phyloP scores from a whole-genome alignment of 2,797 vertebrate species.

The Sebastes variabilis region DNA sequence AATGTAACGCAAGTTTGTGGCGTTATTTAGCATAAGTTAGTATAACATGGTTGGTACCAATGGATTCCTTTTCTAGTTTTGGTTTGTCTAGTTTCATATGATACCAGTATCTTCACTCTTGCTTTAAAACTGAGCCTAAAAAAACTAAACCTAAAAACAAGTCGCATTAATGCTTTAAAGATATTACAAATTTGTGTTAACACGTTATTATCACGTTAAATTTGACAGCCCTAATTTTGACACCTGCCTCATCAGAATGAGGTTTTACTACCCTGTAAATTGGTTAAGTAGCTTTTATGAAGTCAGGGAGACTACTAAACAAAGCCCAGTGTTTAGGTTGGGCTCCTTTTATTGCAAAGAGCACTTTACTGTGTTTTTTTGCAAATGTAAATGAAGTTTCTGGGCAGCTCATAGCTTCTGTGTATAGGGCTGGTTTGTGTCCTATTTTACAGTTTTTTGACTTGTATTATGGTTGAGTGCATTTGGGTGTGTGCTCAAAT shows the following conservation, averaged over 20 bases:
- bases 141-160: too few relatives aligned
- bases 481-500: not conserved
- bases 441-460: slow-evolving; percentile 4
- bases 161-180: accelerated
- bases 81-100: too few relatives aligned
- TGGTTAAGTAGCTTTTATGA: slow-evolving; percentile 49
- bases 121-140: too few relatives aligned
- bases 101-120: too few relatives aligned
- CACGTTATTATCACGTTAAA: too few relatives aligned
- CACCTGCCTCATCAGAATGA: slow-evolving; percentile 16
- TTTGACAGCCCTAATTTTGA: slow-evolving; percentile 7
- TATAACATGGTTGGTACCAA: too few relatives aligned
- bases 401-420: slow-evolving; percentile 41
- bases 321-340: slow-evolving; percentile 55
- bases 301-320: slow-evolving; percentile 33
- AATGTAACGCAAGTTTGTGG: accelerated
- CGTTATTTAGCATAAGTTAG: too few relatives aligned
- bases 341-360: slow-evolving; percentile 50
- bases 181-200: too few relatives aligned
- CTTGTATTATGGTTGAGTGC: not conserved
- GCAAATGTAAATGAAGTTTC: slow-evolving; percentile 29
- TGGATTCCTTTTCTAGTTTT: too few relatives aligned
- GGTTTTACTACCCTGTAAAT: slow-evolving; percentile 38
- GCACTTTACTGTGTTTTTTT: slow-evolving; percentile 24
- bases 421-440: slow-evolving; percentile 10